Percentiles rank a stretch among this genome's conserved stretches.
Evolutionary conservation across 2,888 invertebrate genomes (phyloP).

Genomic region (Adela reaumurella): DNA sequence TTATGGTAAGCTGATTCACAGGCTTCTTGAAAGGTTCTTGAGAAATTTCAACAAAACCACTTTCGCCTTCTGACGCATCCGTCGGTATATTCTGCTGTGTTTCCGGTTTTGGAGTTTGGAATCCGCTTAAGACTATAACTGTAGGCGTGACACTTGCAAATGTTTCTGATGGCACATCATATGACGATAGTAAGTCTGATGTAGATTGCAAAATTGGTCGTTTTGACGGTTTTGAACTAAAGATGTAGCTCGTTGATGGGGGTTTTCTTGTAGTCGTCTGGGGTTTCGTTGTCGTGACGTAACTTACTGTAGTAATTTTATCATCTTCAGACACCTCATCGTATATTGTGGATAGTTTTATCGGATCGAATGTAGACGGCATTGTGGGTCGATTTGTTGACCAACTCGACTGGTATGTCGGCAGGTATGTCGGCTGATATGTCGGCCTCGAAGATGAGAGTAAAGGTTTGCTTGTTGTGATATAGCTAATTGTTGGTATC

Average conservation of each 20-base stretch:
- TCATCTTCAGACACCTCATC: slow-evolving; percentile 15
- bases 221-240: slow-evolving; percentile 44
- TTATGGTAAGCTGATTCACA: slow-evolving; percentile 53
- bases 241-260: slow-evolving; percentile 46
- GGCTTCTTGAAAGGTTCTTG: slow-evolving; percentile 52
- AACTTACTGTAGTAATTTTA: slow-evolving; percentile 36
- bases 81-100: slow-evolving; percentile 22
- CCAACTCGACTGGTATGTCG: background rate
- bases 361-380: background rate
- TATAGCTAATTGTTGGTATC: slow-evolving; percentile 16
- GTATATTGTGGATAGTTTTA: slow-evolving; percentile 3
- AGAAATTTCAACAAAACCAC: slow-evolving; percentile 39
- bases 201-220: slow-evolving; percentile 34
- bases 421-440: background rate
- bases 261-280: slow-evolving; percentile 28
- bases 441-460: background rate
- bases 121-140: slow-evolving; percentile 37
- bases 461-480: background rate
- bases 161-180: slow-evolving; percentile 30
- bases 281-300: slow-evolving; percentile 32
- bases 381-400: background rate
- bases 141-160: slow-evolving; percentile 50
- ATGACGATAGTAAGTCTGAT: slow-evolving; percentile 24
- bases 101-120: slow-evolving; percentile 29
- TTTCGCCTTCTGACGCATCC: slow-evolving; percentile 13